Conservation (phyloP, 2,113 vertebrate species). For the Megaceryle maxima region DNA sequence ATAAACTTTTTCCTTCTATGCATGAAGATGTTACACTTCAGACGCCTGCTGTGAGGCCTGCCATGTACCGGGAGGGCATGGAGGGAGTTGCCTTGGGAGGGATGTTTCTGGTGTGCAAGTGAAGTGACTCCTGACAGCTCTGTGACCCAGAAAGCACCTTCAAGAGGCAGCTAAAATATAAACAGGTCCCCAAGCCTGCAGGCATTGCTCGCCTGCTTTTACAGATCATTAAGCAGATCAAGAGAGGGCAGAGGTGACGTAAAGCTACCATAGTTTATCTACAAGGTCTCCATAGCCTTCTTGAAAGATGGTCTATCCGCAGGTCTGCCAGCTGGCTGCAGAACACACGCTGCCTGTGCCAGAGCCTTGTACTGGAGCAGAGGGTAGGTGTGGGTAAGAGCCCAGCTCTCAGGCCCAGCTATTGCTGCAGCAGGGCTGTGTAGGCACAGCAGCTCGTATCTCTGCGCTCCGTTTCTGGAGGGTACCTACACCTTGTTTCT, state of each 20-base stretch:
- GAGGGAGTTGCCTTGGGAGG: not conserved
- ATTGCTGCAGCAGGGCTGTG: fast-evolving
- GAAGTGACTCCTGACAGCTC: not conserved
- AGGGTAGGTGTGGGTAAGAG: not conserved
- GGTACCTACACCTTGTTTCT: fast-evolving
- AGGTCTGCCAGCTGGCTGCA: not conserved
- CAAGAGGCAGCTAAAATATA: not conserved
- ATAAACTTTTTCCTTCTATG: not conserved
- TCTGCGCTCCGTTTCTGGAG: not conserved
- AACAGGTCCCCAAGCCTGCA: not conserved
- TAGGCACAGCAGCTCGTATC: fast-evolving
- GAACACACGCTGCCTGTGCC: not conserved
- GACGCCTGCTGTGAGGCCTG: not conserved
- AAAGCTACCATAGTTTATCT: not conserved
- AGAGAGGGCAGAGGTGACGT: not conserved
- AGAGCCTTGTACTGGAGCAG: not conserved
- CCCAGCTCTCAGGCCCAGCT: not conserved
- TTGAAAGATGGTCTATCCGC: fast-evolving
- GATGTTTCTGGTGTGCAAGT: not conserved
- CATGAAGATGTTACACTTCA: not conserved
- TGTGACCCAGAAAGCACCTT: not conserved
- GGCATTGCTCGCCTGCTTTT: not conserved
- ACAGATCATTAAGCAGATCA: not conserved
- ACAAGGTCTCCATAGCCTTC: not conserved
- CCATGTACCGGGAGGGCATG: fast-evolving